phyloP scores from a whole-genome alignment of 2,797 vertebrate species.

The Phaenicophaeus curvirostris region DNA sequence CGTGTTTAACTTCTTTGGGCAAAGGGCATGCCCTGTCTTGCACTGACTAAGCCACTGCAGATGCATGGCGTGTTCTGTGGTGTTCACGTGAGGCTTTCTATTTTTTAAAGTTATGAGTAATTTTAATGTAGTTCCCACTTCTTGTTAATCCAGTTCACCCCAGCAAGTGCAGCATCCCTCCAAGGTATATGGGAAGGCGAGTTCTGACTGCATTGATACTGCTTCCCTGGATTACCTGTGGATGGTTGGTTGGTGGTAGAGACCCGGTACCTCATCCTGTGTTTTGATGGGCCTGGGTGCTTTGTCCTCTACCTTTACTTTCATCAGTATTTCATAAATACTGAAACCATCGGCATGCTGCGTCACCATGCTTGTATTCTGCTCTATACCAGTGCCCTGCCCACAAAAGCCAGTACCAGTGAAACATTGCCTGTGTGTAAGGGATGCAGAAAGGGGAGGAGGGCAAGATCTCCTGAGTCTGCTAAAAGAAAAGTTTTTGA shows the following conservation, averaged over 20 bases:
- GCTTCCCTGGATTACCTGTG: neutral
- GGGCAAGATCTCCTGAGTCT: neutral
- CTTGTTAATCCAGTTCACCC: neutral
- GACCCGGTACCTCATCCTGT: neutral
- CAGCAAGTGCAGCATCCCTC: neutral
- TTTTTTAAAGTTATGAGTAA: neutral
- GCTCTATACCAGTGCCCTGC: accelerated
- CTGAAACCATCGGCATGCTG: neutral
- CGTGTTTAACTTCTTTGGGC: neutral
- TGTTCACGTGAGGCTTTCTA: neutral
- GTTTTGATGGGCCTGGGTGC: neutral
- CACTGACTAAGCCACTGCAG: neutral
- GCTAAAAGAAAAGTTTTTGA: neutral
- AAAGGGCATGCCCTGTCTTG: neutral
- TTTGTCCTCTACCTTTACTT: neutral
- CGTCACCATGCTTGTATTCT: neutral
- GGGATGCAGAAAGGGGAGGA: neutral
- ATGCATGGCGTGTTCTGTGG: neutral
- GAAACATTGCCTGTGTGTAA: accelerated
- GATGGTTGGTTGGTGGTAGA: neutral
- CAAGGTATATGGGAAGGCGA: accelerated
- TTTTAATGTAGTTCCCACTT: neutral
- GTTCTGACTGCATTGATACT: neutral
- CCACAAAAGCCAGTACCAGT: neutral
- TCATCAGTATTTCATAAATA: neutral